Evolutionary conservation across 2,113 vertebrate species (phyloP).

Genomic region (Nycticebus coucang): DNA sequence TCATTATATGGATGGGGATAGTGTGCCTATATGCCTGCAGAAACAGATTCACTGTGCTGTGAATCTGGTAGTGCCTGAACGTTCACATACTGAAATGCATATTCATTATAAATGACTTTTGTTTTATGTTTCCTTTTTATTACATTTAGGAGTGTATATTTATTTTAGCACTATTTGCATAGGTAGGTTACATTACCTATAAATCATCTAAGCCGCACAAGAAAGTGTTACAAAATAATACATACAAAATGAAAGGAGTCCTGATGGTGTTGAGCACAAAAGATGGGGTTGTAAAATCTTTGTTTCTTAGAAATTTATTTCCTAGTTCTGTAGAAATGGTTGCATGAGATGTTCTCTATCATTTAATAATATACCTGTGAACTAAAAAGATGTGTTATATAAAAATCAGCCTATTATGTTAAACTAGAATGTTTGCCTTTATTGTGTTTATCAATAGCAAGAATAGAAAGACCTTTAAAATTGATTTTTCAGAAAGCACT

Average conservation of each 20-base stretch:
- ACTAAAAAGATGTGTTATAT: slow-evolving; percentile 99
- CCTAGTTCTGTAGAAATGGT: slow-evolving; percentile 92
- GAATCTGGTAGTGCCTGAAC: background rate
- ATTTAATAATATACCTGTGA: slow-evolving; percentile 98
- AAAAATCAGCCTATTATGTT: slow-evolving; percentile 98
- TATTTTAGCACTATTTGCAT: background rate
- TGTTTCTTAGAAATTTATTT: slow-evolving; percentile 94
- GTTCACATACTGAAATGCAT: background rate
- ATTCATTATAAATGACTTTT: background rate
- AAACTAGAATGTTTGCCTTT: slow-evolving; percentile 95
- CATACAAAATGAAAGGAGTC: background rate
- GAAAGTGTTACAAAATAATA: background rate
- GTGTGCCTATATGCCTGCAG: accelerated
- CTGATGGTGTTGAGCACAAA: slow-evolving; percentile 91
- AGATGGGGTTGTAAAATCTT: slow-evolving; percentile 94
- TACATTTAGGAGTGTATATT: background rate
- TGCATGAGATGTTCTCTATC: slow-evolving; percentile 96
- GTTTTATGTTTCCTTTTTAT: background rate
- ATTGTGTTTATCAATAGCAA: slow-evolving; percentile 86
- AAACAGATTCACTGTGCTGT: background rate
- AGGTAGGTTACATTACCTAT: background rate
- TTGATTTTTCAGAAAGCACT: slow-evolving; percentile 85
- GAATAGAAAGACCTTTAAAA: slow-evolving; percentile 87
- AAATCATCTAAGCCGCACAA: background rate
- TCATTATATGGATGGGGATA: background rate